Percentiles rank a stretch among this genome's conserved stretches.
These are phyloP conservation scores for Callimorpha dominula DNA, from an alignment of 2,888 invertebrate genomes.

Conservation along the genomic window DNA sequence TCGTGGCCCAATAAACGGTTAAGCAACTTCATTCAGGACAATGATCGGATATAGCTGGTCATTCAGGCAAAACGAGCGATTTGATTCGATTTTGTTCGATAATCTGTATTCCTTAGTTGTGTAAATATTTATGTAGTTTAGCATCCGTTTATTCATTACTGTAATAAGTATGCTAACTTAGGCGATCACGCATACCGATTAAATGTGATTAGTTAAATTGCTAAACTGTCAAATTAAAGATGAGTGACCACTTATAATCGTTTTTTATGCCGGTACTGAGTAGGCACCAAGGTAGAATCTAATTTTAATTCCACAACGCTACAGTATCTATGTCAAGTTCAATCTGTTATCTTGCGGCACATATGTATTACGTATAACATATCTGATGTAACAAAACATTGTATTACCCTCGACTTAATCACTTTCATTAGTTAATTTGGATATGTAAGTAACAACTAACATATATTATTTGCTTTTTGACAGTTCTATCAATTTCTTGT, in stretches of 20 bases:
- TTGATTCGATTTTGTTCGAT: not conserved
- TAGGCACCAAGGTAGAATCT: not conserved
- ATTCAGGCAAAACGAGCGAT: slow-evolving; percentile 22
- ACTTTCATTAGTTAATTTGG: no score
- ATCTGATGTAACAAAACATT: no score
- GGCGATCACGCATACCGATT: not conserved
- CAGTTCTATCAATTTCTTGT: no score
- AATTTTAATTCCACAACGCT: not conserved
- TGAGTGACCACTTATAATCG: not conserved
- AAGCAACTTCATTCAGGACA: slow-evolving; percentile 36
- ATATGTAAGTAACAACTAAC: no score
- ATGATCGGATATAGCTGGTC: slow-evolving; percentile 36
- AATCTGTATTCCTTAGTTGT: slow-evolving; percentile 4
- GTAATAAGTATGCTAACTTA: not conserved
- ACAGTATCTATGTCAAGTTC: no score
- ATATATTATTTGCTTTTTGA: no score
- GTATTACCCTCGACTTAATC: no score
- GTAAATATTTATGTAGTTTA: not conserved
- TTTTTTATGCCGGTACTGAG: no score
- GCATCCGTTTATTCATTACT: not conserved
- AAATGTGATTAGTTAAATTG: not conserved
- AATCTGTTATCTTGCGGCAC: no score
- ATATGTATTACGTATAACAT: no score
- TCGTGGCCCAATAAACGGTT: slow-evolving; percentile 22
- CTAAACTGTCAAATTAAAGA: not conserved